Conservation (phyloP, 2,797 vertebrate genomes). For the Knipowitschia caucasica region DNA sequence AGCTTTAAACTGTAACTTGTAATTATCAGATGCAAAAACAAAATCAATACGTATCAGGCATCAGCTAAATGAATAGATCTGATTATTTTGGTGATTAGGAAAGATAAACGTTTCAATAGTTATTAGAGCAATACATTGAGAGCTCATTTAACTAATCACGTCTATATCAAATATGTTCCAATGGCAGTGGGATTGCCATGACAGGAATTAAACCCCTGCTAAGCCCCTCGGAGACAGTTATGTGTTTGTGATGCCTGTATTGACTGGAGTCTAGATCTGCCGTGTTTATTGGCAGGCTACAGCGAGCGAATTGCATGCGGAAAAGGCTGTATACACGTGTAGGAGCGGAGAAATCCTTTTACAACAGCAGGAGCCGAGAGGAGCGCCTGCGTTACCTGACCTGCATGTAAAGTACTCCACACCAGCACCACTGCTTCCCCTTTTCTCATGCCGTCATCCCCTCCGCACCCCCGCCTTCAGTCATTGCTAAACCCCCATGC, state of each 20-base stretch:
- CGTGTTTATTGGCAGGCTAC: background rate
- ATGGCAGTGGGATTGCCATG: slow-evolving; percentile 11
- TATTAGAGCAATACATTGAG: background rate
- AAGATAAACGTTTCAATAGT: background rate
- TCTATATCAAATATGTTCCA: background rate
- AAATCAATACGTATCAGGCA: no score
- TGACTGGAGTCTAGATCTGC: slow-evolving; percentile 13
- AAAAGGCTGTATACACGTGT: slow-evolving; percentile 3
- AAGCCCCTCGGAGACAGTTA: slow-evolving; percentile 1
- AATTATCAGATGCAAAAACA: background rate
- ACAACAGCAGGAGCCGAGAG: slow-evolving; percentile 45
- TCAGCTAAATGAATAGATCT: no score
- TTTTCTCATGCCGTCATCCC: slow-evolving; percentile 65
- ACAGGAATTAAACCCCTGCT: slow-evolving; percentile 24
- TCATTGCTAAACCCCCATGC: slow-evolving; percentile 39
- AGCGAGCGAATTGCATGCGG: background rate
- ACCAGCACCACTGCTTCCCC: slow-evolving; percentile 46
- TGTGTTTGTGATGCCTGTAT: slow-evolving; percentile 24
- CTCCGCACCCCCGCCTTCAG: slow-evolving; percentile 31
- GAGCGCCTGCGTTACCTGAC: slow-evolving; percentile 70
- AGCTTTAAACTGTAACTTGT: no score
- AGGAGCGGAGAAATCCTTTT: slow-evolving; percentile 28
- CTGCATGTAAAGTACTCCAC: slow-evolving; percentile 76
- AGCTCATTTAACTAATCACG: background rate
- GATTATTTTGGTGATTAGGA: background rate